Base-by-base conservation (phyloP, 2,797 vertebrate genomes). In the Microctenopoma stevenorrisi region DNA sequence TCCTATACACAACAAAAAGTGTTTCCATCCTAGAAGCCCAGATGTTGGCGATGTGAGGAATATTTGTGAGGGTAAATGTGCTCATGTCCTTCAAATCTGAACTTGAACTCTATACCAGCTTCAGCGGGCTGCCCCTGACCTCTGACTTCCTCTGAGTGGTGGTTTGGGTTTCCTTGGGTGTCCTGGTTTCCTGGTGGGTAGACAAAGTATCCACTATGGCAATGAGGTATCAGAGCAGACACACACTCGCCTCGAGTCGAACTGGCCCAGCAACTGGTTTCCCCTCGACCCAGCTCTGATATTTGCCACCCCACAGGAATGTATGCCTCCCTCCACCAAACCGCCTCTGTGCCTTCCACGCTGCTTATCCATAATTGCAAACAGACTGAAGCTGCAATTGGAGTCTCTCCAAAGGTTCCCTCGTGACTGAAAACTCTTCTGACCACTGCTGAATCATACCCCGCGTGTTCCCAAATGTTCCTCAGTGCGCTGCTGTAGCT, bases 351-450 rank as follows among this genome's bases (percentile, higher is more conserved):
- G 68, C 67, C 73, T 55, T 51, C 57, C 38, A 62, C 44, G 25
- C 56, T 48, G 62, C 63, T 73, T 52, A 25, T 49, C 75, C 33
- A 1, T 90, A 87, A 90, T 90, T 84, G 57, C 79, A 85, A 84
- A 47, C 88, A 90, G 88, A 81, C 84, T 8, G 63, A 64, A 72
- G 63, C 62, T 35, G 72, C 62, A 73, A 74, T 53, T 50, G 0
- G 59, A 69, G 68, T 57, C 55, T 3, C 53, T 68, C 10, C 9
- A 0, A 68, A 48, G 68, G 74, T 79, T 70, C 64, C 4, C 59
- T 55, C 37, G 0, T 14, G 48, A 43, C 64, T 64, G 28, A 5
- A 53, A 58, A 43, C 13, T 50, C 61, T 14, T 65, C 57, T 44
- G 37, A 40, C 57, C 59, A 48, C 58, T 60, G 74, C 58, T 60